Conservation (phyloP, 2,888 invertebrate genomes). For the Amphiduros pacificus region DNA sequence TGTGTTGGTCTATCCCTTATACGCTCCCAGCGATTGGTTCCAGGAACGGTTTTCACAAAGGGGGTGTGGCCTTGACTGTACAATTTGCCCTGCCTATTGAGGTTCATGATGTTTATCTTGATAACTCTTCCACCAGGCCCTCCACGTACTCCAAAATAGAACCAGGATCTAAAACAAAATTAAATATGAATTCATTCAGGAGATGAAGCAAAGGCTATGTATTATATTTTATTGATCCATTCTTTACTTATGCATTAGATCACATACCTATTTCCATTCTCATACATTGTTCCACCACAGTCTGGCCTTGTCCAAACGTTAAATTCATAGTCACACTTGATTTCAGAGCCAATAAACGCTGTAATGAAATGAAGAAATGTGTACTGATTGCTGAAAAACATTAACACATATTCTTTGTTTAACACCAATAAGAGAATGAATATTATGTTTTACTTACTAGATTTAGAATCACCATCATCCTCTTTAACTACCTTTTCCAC, state of each 20-base stretch:
- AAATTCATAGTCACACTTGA: constrained; percentile 72
- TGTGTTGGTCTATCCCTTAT: constrained; percentile 79
- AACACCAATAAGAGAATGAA: too few species aligned
- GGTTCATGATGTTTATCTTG: constrained; percentile 81
- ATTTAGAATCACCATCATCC: too few species aligned
- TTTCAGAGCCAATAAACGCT: too few species aligned
- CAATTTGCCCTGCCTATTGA: constrained; percentile 88
- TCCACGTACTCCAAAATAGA: constrained; percentile 81
- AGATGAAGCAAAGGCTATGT: not conserved
- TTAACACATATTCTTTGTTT: too few species aligned
- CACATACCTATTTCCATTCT: constrained; percentile 74
- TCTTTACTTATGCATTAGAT: not conserved
- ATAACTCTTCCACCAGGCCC: constrained; percentile 63
- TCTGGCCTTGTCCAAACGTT: constrained; percentile 90
- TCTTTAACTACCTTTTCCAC: constrained; percentile 69
- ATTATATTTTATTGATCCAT: not conserved
- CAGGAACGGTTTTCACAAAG: constrained; percentile 67
- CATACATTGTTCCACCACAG: constrained; percentile 82
- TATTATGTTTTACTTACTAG: too few species aligned
- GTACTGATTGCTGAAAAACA: too few species aligned
- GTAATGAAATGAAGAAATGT: too few species aligned
- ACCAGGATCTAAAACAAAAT: constrained; percentile 73
- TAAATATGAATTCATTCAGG: not conserved
- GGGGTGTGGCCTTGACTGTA: constrained; percentile 74
- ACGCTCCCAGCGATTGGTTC: constrained; percentile 80